Base-by-base conservation (phyloP, 2,113 vertebrate genomes). In the Narcine bancroftii region DNA sequence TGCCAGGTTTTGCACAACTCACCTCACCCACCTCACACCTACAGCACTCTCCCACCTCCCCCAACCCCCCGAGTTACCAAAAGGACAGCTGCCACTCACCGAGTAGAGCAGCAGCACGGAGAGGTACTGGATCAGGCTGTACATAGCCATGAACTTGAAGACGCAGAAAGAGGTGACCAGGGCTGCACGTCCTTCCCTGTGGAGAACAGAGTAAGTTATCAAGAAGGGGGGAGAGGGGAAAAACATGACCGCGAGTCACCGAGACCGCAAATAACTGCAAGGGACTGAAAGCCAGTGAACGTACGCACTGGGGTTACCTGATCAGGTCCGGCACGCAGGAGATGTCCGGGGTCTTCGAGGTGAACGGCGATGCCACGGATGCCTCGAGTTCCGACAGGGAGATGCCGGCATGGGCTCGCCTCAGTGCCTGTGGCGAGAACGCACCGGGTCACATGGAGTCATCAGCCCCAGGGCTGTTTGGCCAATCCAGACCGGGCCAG, bases 341-440 rank as follows among this genome's bases (percentile, higher is more conserved):
- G 89, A 95, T 94, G 93, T 94, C 93, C 0, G 94, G 93, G 0
- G 93, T 94, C 89, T 93, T 93, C 7, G 94, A 94, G 50, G 94
- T 95, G 92, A 94, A 94, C 11, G 94, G 94, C 0, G 94, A 94
- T 0, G 94, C 94, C 19, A 95, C 94, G 0, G 94, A 94, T 9
- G 94, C 94, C 73, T 95, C 94, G 2, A 94, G 92, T 92, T 94
- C 93, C 0, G 94, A 95, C 4, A 95, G 93, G 69, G 94, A 94
- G 93, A 95, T 94, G 15, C 94, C 94, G 0, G 89, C 94, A 7
- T 95, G 93, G 6, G 94, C 93, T 53, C 93, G 92, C 92, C 94
- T 94, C 83, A 94, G 83, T 2, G 94, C 94, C 94, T 94, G 72
- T 0, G 17, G 53, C 42, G 9, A 36, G 39, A 42, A 85, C 2